These are phyloP conservation scores for Hippocampus mohnikei DNA, from an alignment of 2,113 vertebrate genomes.

Conservation along the genomic window DNA sequence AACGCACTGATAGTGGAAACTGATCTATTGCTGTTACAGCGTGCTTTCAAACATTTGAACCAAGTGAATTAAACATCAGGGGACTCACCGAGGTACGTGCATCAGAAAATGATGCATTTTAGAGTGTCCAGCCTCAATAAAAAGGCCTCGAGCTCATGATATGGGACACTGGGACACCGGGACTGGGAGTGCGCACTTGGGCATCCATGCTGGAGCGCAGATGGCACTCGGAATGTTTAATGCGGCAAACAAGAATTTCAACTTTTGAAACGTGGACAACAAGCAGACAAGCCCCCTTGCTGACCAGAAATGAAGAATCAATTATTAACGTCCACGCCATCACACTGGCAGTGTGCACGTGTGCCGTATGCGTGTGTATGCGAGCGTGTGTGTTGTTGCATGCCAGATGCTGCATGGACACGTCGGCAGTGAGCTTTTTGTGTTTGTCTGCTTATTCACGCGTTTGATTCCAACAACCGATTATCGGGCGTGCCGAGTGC, in stretches of 20 bases:
- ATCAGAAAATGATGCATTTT: neutral
- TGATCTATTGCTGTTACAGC: too few species aligned
- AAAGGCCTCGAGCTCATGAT: neutral
- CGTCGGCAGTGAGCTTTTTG: constrained; percentile 46
- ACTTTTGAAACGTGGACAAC: constrained; percentile 65
- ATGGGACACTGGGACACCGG: neutral
- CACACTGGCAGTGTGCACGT: constrained; percentile 31
- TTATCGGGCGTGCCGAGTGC: constrained; percentile 32
- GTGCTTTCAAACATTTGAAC: neutral
- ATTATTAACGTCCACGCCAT: constrained; percentile 71
- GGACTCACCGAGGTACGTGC: neutral
- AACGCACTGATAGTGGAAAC: too few species aligned
- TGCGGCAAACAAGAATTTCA: constrained; percentile 74
- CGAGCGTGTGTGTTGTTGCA: constrained; percentile 26
- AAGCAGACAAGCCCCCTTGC: constrained; percentile 57
- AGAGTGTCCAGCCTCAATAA: neutral
- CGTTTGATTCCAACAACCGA: constrained; percentile 40
- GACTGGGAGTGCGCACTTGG: neutral
- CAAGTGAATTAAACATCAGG: neutral
- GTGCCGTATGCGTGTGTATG: constrained; percentile 12
- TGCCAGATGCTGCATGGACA: constrained; percentile 25
- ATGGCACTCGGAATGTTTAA: constrained; percentile 63
- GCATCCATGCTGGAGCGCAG: neutral
- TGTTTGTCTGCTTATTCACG: constrained; percentile 63
- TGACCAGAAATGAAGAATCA: constrained; percentile 65